Conservation (phyloP, 2,113 vertebrate genomes). For the Spea multiplicata region DNA sequence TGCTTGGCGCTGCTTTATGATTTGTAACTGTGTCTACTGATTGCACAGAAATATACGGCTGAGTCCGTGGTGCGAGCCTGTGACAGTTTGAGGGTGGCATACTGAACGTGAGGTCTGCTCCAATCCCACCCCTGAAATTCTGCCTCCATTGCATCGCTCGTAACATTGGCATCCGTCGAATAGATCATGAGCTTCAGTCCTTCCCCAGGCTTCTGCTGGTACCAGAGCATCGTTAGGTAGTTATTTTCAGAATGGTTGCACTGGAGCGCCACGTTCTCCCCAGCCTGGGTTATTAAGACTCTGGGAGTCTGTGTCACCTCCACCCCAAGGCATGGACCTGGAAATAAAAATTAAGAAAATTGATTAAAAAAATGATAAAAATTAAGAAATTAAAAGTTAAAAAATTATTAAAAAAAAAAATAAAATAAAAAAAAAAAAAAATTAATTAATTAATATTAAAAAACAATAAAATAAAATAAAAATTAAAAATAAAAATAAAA, state of each 20-base stretch:
- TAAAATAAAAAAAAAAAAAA: no score
- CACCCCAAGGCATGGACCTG: slow-evolving; percentile 5
- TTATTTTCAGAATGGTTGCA: not conserved
- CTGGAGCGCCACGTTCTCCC: not conserved
- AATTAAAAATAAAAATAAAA: no score
- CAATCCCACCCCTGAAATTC: not conserved
- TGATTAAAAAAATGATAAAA: not conserved
- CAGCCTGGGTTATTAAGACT: not conserved
- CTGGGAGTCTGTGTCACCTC: not conserved
- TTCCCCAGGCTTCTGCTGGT: slow-evolving; percentile 11
- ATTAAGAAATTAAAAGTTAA: not conserved
- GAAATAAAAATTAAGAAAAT: not conserved
- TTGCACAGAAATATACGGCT: slow-evolving; percentile 33
- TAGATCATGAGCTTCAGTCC: slow-evolving; percentile 39
- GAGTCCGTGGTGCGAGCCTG: not conserved
- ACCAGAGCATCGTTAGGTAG: slow-evolving; percentile 24
- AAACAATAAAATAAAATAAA: no score
- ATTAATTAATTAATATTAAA: no score
- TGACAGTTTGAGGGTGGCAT: not conserved
- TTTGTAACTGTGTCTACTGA: slow-evolving; percentile 14
- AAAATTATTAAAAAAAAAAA: no score
- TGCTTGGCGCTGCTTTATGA: not conserved
- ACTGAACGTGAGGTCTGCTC: not conserved
- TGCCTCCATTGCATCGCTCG: not conserved
- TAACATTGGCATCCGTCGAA: not conserved